Percentiles rank a stretch among this genome's conserved stretches.
These are phyloP conservation scores for Ormyrus nitidulus DNA, from an alignment of 2,888 invertebrate genomes.

Conservation along the genomic window DNA sequence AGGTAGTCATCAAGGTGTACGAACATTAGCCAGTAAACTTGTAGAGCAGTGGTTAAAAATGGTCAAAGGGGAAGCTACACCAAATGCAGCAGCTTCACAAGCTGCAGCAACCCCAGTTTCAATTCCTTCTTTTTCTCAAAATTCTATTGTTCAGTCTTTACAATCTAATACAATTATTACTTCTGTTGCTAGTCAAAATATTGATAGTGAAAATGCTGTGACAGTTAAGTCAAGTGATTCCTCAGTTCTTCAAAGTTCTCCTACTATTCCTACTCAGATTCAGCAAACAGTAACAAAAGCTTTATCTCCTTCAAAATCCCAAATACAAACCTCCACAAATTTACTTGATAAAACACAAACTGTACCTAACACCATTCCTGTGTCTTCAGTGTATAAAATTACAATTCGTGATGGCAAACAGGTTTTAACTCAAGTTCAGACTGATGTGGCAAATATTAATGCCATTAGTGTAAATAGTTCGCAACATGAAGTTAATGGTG, in stretches of 20 bases:
- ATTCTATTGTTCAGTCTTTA: slow-evolving; percentile 35
- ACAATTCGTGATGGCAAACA: slow-evolving; percentile 85
- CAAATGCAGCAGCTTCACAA: slow-evolving; percentile 70
- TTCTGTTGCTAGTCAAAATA: slow-evolving; percentile 50
- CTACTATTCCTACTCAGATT: slow-evolving; percentile 52
- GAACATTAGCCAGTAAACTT: slow-evolving; percentile 86
- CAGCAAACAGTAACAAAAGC: slow-evolving; percentile 51
- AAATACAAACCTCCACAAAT: slow-evolving; percentile 30
- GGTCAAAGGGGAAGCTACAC: slow-evolving; percentile 85
- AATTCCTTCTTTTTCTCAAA: slow-evolving; percentile 43
- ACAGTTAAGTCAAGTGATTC: slow-evolving; percentile 65
- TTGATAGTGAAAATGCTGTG: slow-evolving; percentile 50
- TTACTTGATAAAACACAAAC: slow-evolving; percentile 49
- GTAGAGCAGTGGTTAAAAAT: slow-evolving; percentile 94
- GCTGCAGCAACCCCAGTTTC: slow-evolving; percentile 75
- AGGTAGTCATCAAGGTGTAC: slow-evolving; percentile 86
- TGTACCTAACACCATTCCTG: slow-evolving; percentile 30
- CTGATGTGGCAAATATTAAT: slow-evolving; percentile 69
- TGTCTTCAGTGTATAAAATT: slow-evolving; percentile 78
- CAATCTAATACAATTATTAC: slow-evolving; percentile 45
- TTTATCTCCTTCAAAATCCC: slow-evolving; percentile 38
- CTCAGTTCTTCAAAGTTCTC: slow-evolving; percentile 57
- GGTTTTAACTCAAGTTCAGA: slow-evolving; percentile 80
- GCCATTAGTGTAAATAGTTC: slow-evolving; percentile 63
- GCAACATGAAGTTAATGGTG: slow-evolving; percentile 65